A percentile compares a stretch with the other conserved stretches of the same genome.
Evolutionary conservation across 2,888 invertebrate species (phyloP).

Genomic region (Tupiocoris notatus): DNA sequence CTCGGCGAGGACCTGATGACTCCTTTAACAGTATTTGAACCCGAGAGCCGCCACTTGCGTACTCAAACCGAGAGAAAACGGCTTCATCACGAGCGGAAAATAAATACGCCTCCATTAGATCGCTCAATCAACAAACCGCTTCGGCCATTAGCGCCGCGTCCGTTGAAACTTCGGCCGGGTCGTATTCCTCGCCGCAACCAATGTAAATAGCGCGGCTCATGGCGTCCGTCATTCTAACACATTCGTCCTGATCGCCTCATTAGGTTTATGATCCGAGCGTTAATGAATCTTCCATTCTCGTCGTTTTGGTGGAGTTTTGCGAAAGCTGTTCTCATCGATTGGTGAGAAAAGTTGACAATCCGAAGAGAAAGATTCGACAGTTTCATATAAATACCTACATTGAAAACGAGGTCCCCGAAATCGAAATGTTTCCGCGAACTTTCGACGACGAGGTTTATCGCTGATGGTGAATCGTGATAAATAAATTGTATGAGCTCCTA

Average conservation of each 20-base stretch:
- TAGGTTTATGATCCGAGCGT: slow-evolving; percentile 25
- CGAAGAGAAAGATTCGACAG: too few species aligned
- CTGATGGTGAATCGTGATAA: too few species aligned
- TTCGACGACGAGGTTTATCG: too few species aligned
- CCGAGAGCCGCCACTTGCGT: background rate
- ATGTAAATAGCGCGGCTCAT: slow-evolving; percentile 39
- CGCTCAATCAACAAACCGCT: slow-evolving; percentile 36
- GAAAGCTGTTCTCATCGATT: too few species aligned
- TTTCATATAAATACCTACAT: too few species aligned
- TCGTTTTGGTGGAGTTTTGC: too few species aligned
- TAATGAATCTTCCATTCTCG: too few species aligned
- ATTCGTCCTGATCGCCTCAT: slow-evolving; percentile 37
- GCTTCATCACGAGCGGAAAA: slow-evolving; percentile 28
- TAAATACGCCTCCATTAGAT: slow-evolving; percentile 39
- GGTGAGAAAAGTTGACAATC: too few species aligned
- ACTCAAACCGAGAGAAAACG: slow-evolving; percentile 10
- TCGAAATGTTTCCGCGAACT: too few species aligned
- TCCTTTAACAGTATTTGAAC: slow-evolving; percentile 41
- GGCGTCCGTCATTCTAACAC: slow-evolving; percentile 41
- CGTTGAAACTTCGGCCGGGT: slow-evolving; percentile 5
- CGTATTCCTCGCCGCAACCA: background rate
- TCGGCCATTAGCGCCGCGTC: slow-evolving; percentile 33
- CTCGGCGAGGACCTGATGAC: slow-evolving; percentile 29
- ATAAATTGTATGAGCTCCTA: too few species aligned
- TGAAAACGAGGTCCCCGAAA: too few species aligned